These are phyloP conservation scores for Papilio xuthus DNA, from an alignment of 1,140 invertebrate genomes.

Conservation along the genomic window DNA sequence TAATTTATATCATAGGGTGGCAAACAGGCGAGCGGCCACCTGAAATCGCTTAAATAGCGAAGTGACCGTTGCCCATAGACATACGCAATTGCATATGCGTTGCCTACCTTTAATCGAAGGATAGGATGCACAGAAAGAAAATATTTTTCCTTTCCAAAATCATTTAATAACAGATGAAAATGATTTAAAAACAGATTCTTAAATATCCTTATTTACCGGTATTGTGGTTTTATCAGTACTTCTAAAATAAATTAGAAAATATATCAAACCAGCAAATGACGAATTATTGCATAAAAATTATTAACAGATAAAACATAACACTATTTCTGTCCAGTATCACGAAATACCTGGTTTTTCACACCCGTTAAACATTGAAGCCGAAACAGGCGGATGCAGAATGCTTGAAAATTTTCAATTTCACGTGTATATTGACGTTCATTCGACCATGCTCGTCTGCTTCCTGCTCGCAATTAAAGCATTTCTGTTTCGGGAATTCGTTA, in stretches of 20 bases:
- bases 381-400: conserved; percentile 28
- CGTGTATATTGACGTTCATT: conserved; percentile 39
- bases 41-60: too few relatives aligned
- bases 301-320: not conserved
- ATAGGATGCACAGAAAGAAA: too few relatives aligned
- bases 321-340: not conserved
- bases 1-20: too few relatives aligned
- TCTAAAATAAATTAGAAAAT: not conserved
- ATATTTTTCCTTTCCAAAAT: too few relatives aligned
- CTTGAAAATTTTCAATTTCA: conserved; percentile 39
- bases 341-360: conserved; percentile 10
- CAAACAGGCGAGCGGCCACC: too few relatives aligned
- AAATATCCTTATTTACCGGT: not conserved
- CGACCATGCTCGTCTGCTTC: conserved; percentile 30
- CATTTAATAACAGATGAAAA: too few relatives aligned
- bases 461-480: conserved; percentile 35
- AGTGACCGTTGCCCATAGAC: too few relatives aligned
- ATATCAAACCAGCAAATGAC: too few relatives aligned
- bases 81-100: too few relatives aligned
- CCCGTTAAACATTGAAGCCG: conserved; percentile 29
- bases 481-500: conserved; percentile 31
- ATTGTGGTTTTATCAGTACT: not conserved
- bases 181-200: not conserved
- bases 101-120: too few relatives aligned
- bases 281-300: too few relatives aligned